Evolutionary conservation across 2,113 vertebrate genomes (phyloP).

Genomic region (Menura novaehollandiae): DNA sequence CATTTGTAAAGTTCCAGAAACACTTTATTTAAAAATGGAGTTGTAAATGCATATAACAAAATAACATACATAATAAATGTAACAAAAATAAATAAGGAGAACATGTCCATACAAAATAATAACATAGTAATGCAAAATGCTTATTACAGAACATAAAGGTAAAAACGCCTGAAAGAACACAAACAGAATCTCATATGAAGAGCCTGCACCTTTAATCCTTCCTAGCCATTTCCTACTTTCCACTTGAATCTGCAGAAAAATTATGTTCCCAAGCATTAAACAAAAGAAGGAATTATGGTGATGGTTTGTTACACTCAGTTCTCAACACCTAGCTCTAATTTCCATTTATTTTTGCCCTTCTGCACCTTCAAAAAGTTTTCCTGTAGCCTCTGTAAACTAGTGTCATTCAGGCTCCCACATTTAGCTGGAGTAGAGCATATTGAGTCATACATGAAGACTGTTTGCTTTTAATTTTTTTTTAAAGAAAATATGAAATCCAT

Average conservation of each 20-base stretch:
- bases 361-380: slow-evolving; percentile 49
- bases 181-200: slow-evolving; percentile 78
- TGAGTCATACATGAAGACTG: slow-evolving; percentile 59
- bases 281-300: slow-evolving; percentile 59
- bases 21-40: slow-evolving; percentile 94
- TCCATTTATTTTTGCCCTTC: slow-evolving; percentile 56
- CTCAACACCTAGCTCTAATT: slow-evolving; percentile 48
- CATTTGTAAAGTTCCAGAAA: slow-evolving; percentile 80
- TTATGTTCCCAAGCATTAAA: slow-evolving; percentile 64
- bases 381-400: slow-evolving; percentile 45
- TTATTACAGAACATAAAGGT: slow-evolving; percentile 77
- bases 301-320: slow-evolving; percentile 49
- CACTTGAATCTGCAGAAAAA: slow-evolving; percentile 25
- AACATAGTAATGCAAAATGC: slow-evolving; percentile 81
- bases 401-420: slow-evolving; percentile 54
- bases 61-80: slow-evolving; percentile 90
- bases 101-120: slow-evolving; percentile 88
- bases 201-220: slow-evolving; percentile 71
- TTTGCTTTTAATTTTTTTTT: slow-evolving; percentile 56
- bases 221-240: slow-evolving; percentile 58
- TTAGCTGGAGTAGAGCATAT: slow-evolving; percentile 57
- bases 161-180: slow-evolving; percentile 74
- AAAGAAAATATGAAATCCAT: slow-evolving; percentile 72
- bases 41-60: slow-evolving; percentile 88
- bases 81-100: slow-evolving; percentile 93